Evolutionary conservation across 2,888 invertebrate genomes (phyloP).

Genomic region (Epirrhoe alternata): DNA sequence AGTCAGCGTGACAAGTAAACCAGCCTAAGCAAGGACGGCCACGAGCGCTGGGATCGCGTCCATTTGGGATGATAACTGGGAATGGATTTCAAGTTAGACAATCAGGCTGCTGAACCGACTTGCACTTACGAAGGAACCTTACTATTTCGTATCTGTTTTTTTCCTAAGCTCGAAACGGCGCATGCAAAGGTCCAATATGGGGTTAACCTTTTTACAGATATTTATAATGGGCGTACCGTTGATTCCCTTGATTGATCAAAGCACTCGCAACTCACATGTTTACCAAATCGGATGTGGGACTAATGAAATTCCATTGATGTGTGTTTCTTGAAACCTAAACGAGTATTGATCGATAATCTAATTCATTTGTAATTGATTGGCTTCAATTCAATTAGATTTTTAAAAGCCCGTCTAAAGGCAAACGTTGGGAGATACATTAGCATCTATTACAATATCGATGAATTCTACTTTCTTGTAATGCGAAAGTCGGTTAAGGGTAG

Average conservation of each 20-base stretch:
- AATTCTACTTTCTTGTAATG: not conserved
- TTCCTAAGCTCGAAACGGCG: not conserved
- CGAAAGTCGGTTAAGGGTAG: not conserved
- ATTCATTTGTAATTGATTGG: conserved; percentile 15
- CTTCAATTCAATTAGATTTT: conserved; percentile 3
- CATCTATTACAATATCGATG: conserved; percentile 10
- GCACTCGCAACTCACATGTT: conserved; percentile 19
- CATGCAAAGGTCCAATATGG: not conserved
- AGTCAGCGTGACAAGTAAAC: no score
- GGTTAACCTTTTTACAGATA: conserved; percentile 17
- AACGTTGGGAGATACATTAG: conserved; percentile 3
- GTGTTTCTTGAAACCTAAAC: conserved; percentile 15
- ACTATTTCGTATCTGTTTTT: not conserved
- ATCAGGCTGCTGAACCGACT: not conserved
- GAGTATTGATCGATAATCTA: conserved; percentile 7
- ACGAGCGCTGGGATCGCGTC: no score
- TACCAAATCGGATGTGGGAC: conserved; percentile 13
- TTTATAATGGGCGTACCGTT: conserved; percentile 4
- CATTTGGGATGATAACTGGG: no score
- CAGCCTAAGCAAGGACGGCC: no score
- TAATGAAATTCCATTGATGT: conserved; percentile 22
- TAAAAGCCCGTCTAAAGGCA: conserved; percentile 42
- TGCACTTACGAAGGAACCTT: no score
- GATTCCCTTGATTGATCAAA: conserved; percentile 33
- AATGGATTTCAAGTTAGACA: no score